A percentile compares a stretch with the other conserved stretches of the same genome.
Conservation (phyloP, 2,797 vertebrate genomes). For the Etheostoma nigrum region DNA sequence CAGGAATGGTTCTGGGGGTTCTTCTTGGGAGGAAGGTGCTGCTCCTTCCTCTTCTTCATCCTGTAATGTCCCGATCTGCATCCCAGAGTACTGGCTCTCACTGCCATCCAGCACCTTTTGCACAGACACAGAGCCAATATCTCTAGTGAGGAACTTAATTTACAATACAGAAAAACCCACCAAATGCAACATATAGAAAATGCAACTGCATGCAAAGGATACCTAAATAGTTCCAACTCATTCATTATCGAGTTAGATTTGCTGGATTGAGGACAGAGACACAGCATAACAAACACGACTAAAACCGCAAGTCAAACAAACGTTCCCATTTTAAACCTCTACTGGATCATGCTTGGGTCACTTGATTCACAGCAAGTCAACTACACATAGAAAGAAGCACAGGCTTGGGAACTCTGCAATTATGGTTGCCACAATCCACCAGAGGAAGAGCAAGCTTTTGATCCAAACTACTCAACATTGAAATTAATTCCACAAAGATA, state of each 20-base stretch:
- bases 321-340: slow-evolving; percentile 2
- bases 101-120: slow-evolving; percentile 92
- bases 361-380: slow-evolving; percentile 52
- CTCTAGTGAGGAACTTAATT: slow-evolving; percentile 6
- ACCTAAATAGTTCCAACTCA: neutral
- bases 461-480: slow-evolving; percentile 28
- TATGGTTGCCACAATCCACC: slow-evolving; percentile 27
- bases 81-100: slow-evolving; percentile 93
- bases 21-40: slow-evolving; percentile 82
- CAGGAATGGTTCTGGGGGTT: slow-evolving; percentile 84
- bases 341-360: slow-evolving; percentile 67
- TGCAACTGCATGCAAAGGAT: slow-evolving; percentile 49
- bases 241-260: slow-evolving; percentile 38
- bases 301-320: slow-evolving; percentile 51
- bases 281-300: slow-evolving; percentile 33
- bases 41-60: slow-evolving; percentile 92
- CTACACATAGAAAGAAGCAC: slow-evolving; percentile 48
- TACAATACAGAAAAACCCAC: neutral
- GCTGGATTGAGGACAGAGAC: slow-evolving; percentile 40
- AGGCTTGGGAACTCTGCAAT: slow-evolving; percentile 33
- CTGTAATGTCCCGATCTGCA: slow-evolving; percentile 92
- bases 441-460: slow-evolving; percentile 68
- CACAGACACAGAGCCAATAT: slow-evolving; percentile 49
- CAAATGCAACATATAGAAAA: slow-evolving; percentile 14
- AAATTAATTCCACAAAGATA: slow-evolving; percentile 8